Evolutionary conservation across 2,113 vertebrate genomes (phyloP), one percentile per base, ranked within the genome.

Genomic region (Chaenocephalus aceratus): DNA sequence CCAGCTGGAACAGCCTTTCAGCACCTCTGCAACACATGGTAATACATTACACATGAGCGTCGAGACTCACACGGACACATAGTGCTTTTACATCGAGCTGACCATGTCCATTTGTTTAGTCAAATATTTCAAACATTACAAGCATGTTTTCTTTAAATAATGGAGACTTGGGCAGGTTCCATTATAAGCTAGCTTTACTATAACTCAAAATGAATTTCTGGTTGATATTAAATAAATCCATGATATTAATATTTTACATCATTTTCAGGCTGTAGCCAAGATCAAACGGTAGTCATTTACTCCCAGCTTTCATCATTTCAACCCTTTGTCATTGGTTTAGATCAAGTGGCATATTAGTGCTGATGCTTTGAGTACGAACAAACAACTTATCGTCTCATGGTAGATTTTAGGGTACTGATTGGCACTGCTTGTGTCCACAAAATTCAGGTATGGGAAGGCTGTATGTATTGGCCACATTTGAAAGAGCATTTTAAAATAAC

Each of bases 11-110:
- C 91, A 0, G 44, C 88, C 23, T 6, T 96, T 2, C 87, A 86
- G 64, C 75, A 92, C 49, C 91, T 92, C 77, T 98, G 97, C 86
- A 97, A 96, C 85, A 91, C 51, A 62, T 98, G 97, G 97, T 98
- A 90, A 64, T 15, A 12, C 4, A 45, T 34, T 6, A n/a, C 53
- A 58, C 41, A 16, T 8, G 13, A 26, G 12, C 16, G 0, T 72
- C 7, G 16, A 46, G 14, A 2, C 1, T 46, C 18, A 16, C 44
- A 51, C 13, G 36, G 46, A 52, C 21, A 3, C 60, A 2, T 6
- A 18, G 9, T 12, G 2, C 30, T 44, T 60, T 5, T 45, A 4
- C 30, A 30, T 30, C 30, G 23, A 14, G 57, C 41, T 44, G 12
- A 10, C 26, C 16, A 13, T 18, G 48, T 49, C 26, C 48, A 48